Evolutionary conservation across 2,113 vertebrate species (phyloP), one percentile per base, ranked within the genome.

Genomic region (Pelecanus crispus): DNA sequence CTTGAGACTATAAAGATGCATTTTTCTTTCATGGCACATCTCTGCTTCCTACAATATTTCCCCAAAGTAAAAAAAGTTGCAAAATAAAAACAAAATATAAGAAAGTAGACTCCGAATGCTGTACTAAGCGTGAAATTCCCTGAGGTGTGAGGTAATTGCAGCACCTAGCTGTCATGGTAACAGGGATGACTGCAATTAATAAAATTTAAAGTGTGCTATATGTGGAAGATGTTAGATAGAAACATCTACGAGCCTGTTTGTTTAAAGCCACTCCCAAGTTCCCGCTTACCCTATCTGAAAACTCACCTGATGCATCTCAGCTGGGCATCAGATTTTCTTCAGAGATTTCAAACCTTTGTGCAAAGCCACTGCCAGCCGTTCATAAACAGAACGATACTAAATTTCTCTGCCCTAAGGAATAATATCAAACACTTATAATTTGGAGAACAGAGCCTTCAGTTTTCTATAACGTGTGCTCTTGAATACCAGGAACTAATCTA

Each of bases 141-240:
- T 0, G 0, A 95, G 79, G 90, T 93, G 74, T 31, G 72, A 97
- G 72, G 88, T 90, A 90, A 90, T 40, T 85, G 66, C 81, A 97
- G 82, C 71, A 81, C 32, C 68, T 86, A 72, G 95, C 88, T 97
- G 95, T 92, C 88, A 94, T 81, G 90, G 94, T 73, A 96, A 94
- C 90, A 82, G 81, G 70, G 66, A 81, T 0, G 1, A 72, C 65
- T 87, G 61, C 71, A 93, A 82, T 96, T 92, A 94, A 96, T 91
- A 96, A 56, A 74, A 80, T 85, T 78, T 87, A 68, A 95, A 61
- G 38, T 31, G 58, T 40, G 10, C 73, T 95, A 3, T 58, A 61
- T 28, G 58, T 70, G 91, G 74, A 87, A 94, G 86, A 80, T 28
- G 45, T n/a, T 44, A 44, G 63, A 58, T 24, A 50, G 42, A 81